A percentile compares a stretch with the other conserved stretches of the same genome.
These are phyloP conservation scores for Athrips mouffetella DNA, from an alignment of 2,888 invertebrate genomes.

Conservation along the genomic window DNA sequence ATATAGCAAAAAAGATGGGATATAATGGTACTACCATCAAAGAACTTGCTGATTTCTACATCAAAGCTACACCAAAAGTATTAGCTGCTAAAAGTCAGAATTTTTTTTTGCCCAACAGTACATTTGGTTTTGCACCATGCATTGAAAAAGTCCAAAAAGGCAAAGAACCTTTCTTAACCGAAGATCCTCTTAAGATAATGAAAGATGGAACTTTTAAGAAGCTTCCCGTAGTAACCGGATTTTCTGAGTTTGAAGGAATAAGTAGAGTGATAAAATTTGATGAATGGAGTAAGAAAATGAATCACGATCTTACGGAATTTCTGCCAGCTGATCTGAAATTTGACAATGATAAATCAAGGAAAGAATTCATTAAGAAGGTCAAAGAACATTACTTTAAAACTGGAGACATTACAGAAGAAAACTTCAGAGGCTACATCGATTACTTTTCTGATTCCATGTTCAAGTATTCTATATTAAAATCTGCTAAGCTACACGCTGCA, in stretches of 20 bases:
- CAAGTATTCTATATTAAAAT: slow-evolving; percentile 58
- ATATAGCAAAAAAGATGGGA: slow-evolving; percentile 57
- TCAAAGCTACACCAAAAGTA: slow-evolving; percentile 41
- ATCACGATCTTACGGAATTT: slow-evolving; percentile 55
- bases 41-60: slow-evolving; percentile 59
- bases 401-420: slow-evolving; percentile 43
- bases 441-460: slow-evolving; percentile 70
- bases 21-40: slow-evolving; percentile 54
- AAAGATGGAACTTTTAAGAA: slow-evolving; percentile 45
- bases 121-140: slow-evolving; percentile 67
- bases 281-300: slow-evolving; percentile 61
- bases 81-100: slow-evolving; percentile 52
- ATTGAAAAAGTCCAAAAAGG: slow-evolving; percentile 50
- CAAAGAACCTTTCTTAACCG: slow-evolving; percentile 53
- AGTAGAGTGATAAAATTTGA: slow-evolving; percentile 55
- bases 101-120: slow-evolving; percentile 59
- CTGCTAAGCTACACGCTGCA: slow-evolving; percentile 50
- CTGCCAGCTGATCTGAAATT: slow-evolving; percentile 60
- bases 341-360: slow-evolving; percentile 36
- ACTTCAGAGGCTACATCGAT: slow-evolving; percentile 50
- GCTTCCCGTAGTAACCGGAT: slow-evolving; percentile 55
- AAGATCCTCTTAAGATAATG: slow-evolving; percentile 56
- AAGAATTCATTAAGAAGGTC: slow-evolving; percentile 39
- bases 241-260: slow-evolving; percentile 66
- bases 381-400: slow-evolving; percentile 54